Evolutionary conservation across 2,888 invertebrate genomes (phyloP).

Genomic region (Erebia epiphron): DNA sequence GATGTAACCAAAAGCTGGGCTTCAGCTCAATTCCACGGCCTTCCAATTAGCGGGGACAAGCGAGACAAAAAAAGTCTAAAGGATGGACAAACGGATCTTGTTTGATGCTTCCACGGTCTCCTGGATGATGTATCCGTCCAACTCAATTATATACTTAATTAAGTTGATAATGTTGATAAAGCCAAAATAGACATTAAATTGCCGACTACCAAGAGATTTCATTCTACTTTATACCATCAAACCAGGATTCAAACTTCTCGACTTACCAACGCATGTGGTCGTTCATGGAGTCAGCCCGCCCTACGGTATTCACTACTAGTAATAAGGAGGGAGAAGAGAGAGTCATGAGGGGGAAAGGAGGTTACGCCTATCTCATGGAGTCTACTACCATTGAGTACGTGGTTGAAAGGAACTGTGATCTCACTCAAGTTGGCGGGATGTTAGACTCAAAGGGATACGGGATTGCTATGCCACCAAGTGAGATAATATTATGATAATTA

Average conservation of each 20-base stretch:
- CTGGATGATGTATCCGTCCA: neutral
- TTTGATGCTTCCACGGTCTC: neutral
- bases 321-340: conserved; percentile 96
- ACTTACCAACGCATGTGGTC: conserved; percentile 98
- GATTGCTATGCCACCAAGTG: conserved; percentile 96
- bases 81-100: too few species aligned
- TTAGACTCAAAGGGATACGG: conserved; percentile 98
- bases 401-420: conserved; percentile 93
- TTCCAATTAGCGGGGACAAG: too few species aligned
- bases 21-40: too few species aligned
- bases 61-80: too few species aligned
- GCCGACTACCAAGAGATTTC: neutral
- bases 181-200: neutral
- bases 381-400: conserved; percentile 98
- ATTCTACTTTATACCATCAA: neutral
- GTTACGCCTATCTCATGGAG: conserved; percentile 99
- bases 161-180: too few species aligned
- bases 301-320: conserved; percentile 92
- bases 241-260: conserved; percentile 94
- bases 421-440: conserved; percentile 95
- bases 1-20: too few species aligned
- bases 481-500: conserved; percentile 49
- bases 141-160: too few species aligned
- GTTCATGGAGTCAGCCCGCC: conserved; percentile 94
- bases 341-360: conserved; percentile 91